A percentile compares a stretch with the other conserved stretches of the same genome.
phyloP scores from a whole-genome alignment of 2,888 invertebrate genomes.

The Arge pagana region DNA sequence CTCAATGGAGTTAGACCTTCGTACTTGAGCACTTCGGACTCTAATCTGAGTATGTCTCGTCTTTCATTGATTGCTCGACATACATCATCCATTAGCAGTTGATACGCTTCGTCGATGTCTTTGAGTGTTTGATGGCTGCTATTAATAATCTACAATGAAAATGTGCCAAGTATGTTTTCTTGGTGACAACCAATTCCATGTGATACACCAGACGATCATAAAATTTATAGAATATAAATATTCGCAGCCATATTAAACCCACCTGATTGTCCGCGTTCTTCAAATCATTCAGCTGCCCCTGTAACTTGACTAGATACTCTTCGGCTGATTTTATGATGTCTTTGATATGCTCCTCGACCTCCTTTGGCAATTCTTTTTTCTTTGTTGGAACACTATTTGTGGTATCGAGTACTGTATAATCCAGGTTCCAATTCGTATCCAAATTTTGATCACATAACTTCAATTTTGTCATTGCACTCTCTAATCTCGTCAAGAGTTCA shows the following conservation, averaged over 20 bases:
- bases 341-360: constrained; percentile 34
- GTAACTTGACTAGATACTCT: constrained; percentile 38
- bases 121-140: constrained; percentile 33
- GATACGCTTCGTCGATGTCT: constrained; percentile 39
- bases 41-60: constrained; percentile 37
- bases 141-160: constrained; percentile 33
- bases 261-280: constrained; percentile 40
- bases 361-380: constrained; percentile 28
- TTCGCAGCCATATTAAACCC: constrained; percentile 2
- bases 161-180: background rate
- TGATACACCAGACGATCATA: background rate
- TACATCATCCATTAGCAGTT: constrained; percentile 35
- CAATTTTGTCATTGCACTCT: constrained; percentile 31
- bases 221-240: background rate
- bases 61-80: constrained; percentile 37
- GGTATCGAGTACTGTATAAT: constrained; percentile 19
- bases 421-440: constrained; percentile 28
- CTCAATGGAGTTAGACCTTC: constrained; percentile 55
- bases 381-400: constrained; percentile 23
- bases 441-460: constrained; percentile 31
- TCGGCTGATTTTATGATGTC: constrained; percentile 36
- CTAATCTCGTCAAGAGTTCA: constrained; percentile 32
- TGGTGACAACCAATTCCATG: no score
- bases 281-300: constrained; percentile 38
- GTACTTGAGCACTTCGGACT: constrained; percentile 39